phyloP scores from a whole-genome alignment of 2,113 vertebrate genomes.

The Aix galericulata region DNA sequence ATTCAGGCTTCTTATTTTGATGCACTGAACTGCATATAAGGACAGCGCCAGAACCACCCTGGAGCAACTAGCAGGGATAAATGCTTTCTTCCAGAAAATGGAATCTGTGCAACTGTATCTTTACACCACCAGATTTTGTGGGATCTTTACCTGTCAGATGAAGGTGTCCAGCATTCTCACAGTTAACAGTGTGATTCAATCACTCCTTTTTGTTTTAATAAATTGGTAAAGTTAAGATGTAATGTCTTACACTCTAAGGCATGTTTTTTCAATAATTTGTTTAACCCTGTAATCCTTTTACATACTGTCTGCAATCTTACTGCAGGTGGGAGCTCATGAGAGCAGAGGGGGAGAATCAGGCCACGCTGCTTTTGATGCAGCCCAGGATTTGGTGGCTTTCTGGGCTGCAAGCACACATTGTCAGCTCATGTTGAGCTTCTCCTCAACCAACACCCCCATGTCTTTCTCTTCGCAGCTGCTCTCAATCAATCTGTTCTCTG shows the following conservation, averaged over 20 bases:
- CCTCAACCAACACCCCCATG: too few species aligned
- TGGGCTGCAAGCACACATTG: too few species aligned
- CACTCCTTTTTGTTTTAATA: background rate
- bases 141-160: background rate
- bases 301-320: background rate
- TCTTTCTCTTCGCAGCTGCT: too few species aligned
- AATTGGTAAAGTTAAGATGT: background rate
- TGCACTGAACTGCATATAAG: background rate
- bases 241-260: background rate
- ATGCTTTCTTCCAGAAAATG: background rate
- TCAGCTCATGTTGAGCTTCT: too few species aligned
- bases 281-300: background rate
- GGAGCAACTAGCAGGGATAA: background rate
- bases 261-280: background rate
- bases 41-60: background rate
- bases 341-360: too few species aligned
- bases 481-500: too few species aligned
- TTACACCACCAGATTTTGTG: background rate
- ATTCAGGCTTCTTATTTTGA: background rate
- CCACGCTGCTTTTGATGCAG: too few species aligned
- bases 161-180: background rate
- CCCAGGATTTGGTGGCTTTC: too few species aligned
- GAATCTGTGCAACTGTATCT: background rate
- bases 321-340: too few species aligned
- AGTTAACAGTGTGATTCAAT: background rate